Base-by-base conservation (phyloP, 2,888 invertebrate species). In the Rhagonycha lutea region DNA sequence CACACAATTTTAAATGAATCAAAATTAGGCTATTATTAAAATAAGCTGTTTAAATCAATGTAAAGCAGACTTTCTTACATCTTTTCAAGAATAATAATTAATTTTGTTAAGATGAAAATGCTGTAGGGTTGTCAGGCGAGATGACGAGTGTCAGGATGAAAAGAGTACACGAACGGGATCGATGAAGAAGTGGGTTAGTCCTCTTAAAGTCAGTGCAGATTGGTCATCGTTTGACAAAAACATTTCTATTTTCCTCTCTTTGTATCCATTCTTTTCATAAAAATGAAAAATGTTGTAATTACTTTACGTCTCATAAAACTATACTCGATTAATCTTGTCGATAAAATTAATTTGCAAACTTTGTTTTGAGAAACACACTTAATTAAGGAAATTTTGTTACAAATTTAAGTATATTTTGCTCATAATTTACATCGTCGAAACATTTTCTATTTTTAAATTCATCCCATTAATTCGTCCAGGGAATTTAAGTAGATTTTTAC, bases 181-280 rank as follows among this genome's bases (percentile, higher is more conserved):
- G 73, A 73, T 73, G 73, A 29, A 61, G 68, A 73, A 73, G 68
- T 73, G 68, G 73, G 73, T 68, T 73, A 68, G 68, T 68, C 24
- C 47, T 61, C 62, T n/a, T 24, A 26, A 26, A 23, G 69, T 72
- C 65, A 26, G 68, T 67, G 47, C 9, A 73, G 73, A 73, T 68
- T 69, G 73, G 73, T 73, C 73, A 65, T 65, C 63, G 68, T 24
- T 65, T 65, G 63, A 65, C 63, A 26, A 26, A 65, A 65, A 65
- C 63, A 24, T 24, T 65, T 65, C 9, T 65, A 65, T 65, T 24
- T 65, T 65, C 11, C 63, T 24, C 47, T n/a, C 47, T 47, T 47
- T 47, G 47, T 47, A 47, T 47, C 47, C 7, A 47, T 47, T 47
- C 47, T n/a, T 47, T n/a, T n/a, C n/a, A 47, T 47, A n/a, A 47